phyloP scores from a whole-genome alignment of 2,113 vertebrate genomes.

The Anser brachyrhynchus region DNA sequence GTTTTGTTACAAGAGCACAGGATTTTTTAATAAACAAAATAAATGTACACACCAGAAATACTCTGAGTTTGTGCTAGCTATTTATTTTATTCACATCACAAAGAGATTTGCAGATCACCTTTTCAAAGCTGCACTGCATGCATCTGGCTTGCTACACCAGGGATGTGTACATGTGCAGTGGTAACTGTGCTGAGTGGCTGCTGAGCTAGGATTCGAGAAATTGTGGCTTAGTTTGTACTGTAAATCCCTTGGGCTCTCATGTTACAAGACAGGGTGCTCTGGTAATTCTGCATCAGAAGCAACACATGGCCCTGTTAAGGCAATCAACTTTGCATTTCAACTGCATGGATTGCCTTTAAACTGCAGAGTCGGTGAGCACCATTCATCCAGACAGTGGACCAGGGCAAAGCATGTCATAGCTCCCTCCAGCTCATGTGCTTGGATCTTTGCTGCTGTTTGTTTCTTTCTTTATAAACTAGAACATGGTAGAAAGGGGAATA shows the following conservation, averaged over 20 bases:
- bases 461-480: neutral
- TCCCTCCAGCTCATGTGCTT: neutral
- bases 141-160: neutral
- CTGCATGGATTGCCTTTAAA: neutral
- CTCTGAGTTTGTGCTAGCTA: conserved; percentile 14
- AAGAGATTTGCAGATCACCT: conserved; percentile 35
- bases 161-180: neutral
- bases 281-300: neutral
- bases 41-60: conserved; percentile 18
- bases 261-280: neutral
- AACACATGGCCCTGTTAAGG: neutral
- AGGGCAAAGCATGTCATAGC: neutral
- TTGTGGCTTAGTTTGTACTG: neutral
- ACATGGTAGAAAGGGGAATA: neutral
- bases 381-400: neutral
- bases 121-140: conserved; percentile 26
- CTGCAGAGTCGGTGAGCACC: neutral
- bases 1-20: conserved; percentile 10
- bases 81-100: conserved; percentile 51
- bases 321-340: neutral
- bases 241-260: neutral
- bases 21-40: conserved; percentile 46
- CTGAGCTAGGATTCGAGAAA: neutral
- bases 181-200: neutral
- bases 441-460: neutral